Base-by-base conservation (phyloP, 2,113 vertebrate genomes). In the Anthoscopus minutus region DNA sequence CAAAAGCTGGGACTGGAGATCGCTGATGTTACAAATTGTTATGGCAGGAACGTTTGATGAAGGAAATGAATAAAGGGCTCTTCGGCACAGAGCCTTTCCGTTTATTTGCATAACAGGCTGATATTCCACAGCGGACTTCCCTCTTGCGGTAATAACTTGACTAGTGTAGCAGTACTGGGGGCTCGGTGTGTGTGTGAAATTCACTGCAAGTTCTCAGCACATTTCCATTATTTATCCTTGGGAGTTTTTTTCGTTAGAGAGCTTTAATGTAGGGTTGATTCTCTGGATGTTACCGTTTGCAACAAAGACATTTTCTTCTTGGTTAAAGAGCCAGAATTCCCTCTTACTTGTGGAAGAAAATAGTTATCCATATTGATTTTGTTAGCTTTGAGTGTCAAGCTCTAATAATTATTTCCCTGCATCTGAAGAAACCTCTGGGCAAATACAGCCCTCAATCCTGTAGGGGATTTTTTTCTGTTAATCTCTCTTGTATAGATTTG, bases 351-450 rank as follows among this genome's bases (percentile, higher is more conserved):
- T 65, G 47, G 64, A 86, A 94, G 51, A 69, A 94, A 90, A 71
- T 64, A 84, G 40, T 74, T 90, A 45, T 23, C 82, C 65, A 28
- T 96, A 97, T 97, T 93, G 95, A 97, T 96, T 96, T 94, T 94
- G 88, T 79, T 96, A 88, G 90, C 77, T 90, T 60, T 37, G 82
- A 57, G 90, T 18, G 1, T 50, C 38, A 81, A 95, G 65, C 64
- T 95, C 80, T 96, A 93, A 94, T 96, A 92, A 88, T 95, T 94
- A 93, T 93, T 96, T 95, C 72, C 58, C 93, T 71, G 53, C 72
- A 50, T 86, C 86, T 93, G 88, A 92, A 72, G 76, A 81, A 96
- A 95, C 77, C 95, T 86, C 92, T 96, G 90, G 94, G 95, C 92
- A 97, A 96, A 94, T 70, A 14, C 56, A 90, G 53, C 82, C 67